Evolutionary conservation across 2,888 invertebrate species (phyloP).

Genomic region (Gnatocerus cornutus): DNA sequence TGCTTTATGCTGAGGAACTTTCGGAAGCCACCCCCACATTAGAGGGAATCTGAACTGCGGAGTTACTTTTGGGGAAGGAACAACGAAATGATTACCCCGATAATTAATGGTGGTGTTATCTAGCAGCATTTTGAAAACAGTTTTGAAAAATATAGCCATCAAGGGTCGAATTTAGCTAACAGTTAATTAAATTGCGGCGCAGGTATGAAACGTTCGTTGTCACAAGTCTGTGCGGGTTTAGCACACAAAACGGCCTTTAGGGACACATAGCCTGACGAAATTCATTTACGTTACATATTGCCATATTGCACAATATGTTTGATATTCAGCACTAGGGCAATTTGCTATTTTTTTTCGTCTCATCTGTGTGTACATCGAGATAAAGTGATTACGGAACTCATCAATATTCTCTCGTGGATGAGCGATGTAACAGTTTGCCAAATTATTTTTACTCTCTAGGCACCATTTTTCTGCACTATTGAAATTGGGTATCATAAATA

Average conservation of each 20-base stretch:
- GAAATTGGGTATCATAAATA: slow-evolving; percentile 18
- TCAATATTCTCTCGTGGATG: slow-evolving; percentile 42
- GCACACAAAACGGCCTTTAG: slow-evolving; percentile 43
- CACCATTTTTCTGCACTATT: slow-evolving; percentile 22
- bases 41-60: slow-evolving; percentile 42
- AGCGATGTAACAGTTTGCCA: slow-evolving; percentile 31
- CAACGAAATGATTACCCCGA: slow-evolving; percentile 37
- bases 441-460: slow-evolving; percentile 37
- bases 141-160: slow-evolving; percentile 1
- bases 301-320: slow-evolving; percentile 44
- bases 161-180: slow-evolving; percentile 41
- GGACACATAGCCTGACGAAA: slow-evolving; percentile 36
- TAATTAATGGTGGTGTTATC: slow-evolving; percentile 32
- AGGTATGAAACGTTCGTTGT: slow-evolving; percentile 48
- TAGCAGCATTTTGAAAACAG: too few species aligned
- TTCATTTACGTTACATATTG: slow-evolving; percentile 43
- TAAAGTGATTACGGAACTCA: slow-evolving; percentile 44
- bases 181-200: slow-evolving; percentile 46
- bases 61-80: slow-evolving; percentile 24
- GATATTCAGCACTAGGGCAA: slow-evolving; percentile 48
- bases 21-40: slow-evolving; percentile 40
- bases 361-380: slow-evolving; percentile 35
- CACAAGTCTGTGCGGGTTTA: slow-evolving; percentile 47
- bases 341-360: slow-evolving; percentile 44
- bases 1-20: slow-evolving; percentile 40